Percentiles rank a stretch among this genome's conserved stretches.
Evolutionary conservation across 2,797 vertebrate species (phyloP).

Genomic region (Megaceryle alcyon): DNA sequence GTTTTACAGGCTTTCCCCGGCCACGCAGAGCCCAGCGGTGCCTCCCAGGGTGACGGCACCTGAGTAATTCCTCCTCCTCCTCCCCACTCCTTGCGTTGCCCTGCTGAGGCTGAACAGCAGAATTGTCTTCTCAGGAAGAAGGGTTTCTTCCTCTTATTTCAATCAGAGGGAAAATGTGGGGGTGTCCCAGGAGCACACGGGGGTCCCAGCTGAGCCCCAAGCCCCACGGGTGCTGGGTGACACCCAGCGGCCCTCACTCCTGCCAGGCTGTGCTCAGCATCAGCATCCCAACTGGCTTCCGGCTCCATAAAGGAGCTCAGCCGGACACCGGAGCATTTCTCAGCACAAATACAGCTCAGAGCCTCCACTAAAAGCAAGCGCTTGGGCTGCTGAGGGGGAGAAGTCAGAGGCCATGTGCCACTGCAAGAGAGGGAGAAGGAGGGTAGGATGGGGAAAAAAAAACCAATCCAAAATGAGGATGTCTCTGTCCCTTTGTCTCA

Average conservation of each 20-base stretch:
- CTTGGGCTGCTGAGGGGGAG: accelerated
- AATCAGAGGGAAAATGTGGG: background rate
- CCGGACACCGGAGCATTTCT: accelerated
- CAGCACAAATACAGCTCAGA: background rate
- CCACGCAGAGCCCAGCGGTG: background rate
- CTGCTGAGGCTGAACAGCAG: background rate
- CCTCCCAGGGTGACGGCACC: background rate
- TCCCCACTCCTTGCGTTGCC: background rate
- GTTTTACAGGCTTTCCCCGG: accelerated
- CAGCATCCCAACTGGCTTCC: background rate
- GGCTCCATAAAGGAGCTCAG: background rate
- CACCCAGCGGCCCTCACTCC: background rate
- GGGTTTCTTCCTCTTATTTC: background rate
- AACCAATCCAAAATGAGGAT: background rate
- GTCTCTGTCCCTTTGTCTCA: accelerated
- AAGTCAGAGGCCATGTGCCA: background rate
- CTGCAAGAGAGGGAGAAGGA: background rate
- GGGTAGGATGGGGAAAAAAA: background rate
- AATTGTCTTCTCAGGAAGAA: background rate
- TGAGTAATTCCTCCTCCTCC: background rate
- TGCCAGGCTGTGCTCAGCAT: background rate
- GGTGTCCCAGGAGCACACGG: accelerated
- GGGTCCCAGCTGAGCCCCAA: background rate
- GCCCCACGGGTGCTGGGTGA: background rate
- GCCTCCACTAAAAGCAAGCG: accelerated